Evolutionary conservation across 2,113 vertebrate genomes (phyloP), one percentile per base, ranked within the genome.

Genomic region (Elephas maximus): DNA sequence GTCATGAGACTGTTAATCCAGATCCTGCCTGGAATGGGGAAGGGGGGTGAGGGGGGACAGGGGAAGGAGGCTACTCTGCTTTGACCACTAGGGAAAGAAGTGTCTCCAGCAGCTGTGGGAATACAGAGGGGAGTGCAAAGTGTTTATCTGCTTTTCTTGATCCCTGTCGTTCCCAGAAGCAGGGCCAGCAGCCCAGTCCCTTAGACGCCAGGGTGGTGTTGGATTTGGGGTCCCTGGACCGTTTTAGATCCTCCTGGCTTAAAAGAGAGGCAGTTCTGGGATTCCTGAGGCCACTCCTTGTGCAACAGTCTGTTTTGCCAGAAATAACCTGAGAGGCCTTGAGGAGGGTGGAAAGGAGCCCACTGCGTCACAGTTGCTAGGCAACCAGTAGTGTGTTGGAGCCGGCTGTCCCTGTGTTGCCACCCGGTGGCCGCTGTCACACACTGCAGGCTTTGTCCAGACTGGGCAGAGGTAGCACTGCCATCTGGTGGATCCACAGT

Each of bases 281-380:
- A 97, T 95, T 97, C 96, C 96, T 93, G 96, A 98, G 94, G 85
- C 96, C 96, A 94, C 95, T 94, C 95, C 96, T 94, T 96, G 95
- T 90, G 92, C 97, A 94, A 95, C 69, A 92, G 92, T 89, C 92
- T 67, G 79, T 96, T 93, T 65, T 78, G 67, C 98, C 93, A 97
- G 94, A 97, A 98, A 97, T 98, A 97, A 96, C 93, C 96, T 88
- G 93, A 67, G 92, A 96, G 92, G 92, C 97, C 96, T 92, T 26
- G 62, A 84, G 62, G 85, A 93, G 91, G 87, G 96, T 96, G 69
- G 44, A 44, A 96, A 89, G 15, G 86, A 89, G 63, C 82, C 51
- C 26, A 0, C 44, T 97, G 88, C 97, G 87, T 97, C 97, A 96
- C 30, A 33, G 98, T 97, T 97, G 95, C 97, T 97, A 76, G 94